phyloP scores from a whole-genome alignment of 2,797 vertebrate genomes.

The Fistularia tabacaria region DNA sequence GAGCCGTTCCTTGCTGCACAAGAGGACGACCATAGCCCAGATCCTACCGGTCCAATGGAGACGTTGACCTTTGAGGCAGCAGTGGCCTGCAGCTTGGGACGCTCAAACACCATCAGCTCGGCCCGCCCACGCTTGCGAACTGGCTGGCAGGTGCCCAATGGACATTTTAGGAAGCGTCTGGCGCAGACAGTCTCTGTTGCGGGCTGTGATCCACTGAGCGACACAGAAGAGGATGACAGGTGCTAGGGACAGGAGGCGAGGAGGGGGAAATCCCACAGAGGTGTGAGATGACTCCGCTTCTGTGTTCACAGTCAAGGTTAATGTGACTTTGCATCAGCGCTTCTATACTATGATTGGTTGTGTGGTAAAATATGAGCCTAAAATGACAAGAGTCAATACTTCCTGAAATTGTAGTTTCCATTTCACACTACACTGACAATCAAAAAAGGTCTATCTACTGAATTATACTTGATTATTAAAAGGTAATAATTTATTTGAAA shows the following conservation, averaged over 20 bases:
- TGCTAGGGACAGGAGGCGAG: constrained; percentile 77
- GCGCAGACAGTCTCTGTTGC: constrained; percentile 83
- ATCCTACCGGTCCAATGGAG: constrained; percentile 90
- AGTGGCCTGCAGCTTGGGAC: constrained; percentile 92
- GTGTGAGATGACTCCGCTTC: constrained; percentile 24
- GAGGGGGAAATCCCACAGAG: constrained; percentile 22
- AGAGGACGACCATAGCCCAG: constrained; percentile 90
- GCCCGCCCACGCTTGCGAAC: constrained; percentile 84
- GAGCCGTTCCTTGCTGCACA: constrained; percentile 92
- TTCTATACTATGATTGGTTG: constrained; percentile 34
- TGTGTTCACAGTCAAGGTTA: constrained; percentile 26
- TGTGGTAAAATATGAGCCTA: constrained; percentile 45
- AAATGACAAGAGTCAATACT: constrained; percentile 46
- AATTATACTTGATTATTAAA: constrained; percentile 62
- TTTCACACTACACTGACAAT: constrained; percentile 64
- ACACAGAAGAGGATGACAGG: constrained; percentile 94
- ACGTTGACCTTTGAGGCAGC: constrained; percentile 95
- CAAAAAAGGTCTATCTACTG: constrained; percentile 61
- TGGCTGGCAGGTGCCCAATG: constrained; percentile 96
- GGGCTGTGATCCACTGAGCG: constrained; percentile 87
- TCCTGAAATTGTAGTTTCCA: constrained; percentile 65
- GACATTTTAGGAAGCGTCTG: constrained; percentile 92
- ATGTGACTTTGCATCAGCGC: constrained; percentile 41
- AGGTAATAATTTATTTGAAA: constrained; percentile 51
- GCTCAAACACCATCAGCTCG: constrained; percentile 90